These are phyloP conservation scores for Eulemur albifrons DNA, from an alignment of 2,797 vertebrate species.

Conservation along the genomic window DNA sequence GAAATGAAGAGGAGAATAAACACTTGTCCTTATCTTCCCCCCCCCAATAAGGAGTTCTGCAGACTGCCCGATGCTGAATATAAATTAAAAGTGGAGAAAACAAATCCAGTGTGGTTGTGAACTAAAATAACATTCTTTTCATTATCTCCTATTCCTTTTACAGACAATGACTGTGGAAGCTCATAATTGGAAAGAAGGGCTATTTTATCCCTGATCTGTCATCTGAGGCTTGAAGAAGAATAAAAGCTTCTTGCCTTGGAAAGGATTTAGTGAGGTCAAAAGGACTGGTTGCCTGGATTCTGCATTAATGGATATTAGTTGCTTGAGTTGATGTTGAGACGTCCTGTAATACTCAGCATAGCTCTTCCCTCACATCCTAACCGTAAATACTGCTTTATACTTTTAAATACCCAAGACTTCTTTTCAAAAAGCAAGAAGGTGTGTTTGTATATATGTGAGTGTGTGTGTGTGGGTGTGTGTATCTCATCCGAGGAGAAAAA, in stretches of 20 bases:
- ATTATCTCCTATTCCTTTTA: neutral
- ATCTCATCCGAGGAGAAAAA: neutral
- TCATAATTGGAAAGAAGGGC: constrained; percentile 22
- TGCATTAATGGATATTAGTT: constrained; percentile 27
- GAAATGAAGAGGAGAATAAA: constrained; percentile 21
- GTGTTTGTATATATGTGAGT: neutral
- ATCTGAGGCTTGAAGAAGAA: constrained; percentile 27
- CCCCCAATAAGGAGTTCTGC: neutral
- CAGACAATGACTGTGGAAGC: neutral
- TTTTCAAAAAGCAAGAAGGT: neutral
- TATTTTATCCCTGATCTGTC: neutral
- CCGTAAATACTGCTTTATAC: neutral
- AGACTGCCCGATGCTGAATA: neutral
- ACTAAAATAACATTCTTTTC: constrained; percentile 1
- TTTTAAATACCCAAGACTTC: neutral
- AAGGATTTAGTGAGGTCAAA: constrained; percentile 27
- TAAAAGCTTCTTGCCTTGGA: neutral
- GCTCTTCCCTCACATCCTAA: neutral
- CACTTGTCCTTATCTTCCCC: neutral
- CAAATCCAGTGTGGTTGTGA: neutral
- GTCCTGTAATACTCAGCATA: constrained; percentile 42
- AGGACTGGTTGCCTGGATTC: neutral
- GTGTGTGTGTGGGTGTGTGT: neutral
- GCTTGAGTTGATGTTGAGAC: neutral
- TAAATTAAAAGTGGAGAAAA: neutral